Evolutionary conservation across 2,888 invertebrate genomes (phyloP).

Genomic region (Nymphalis c-album): DNA sequence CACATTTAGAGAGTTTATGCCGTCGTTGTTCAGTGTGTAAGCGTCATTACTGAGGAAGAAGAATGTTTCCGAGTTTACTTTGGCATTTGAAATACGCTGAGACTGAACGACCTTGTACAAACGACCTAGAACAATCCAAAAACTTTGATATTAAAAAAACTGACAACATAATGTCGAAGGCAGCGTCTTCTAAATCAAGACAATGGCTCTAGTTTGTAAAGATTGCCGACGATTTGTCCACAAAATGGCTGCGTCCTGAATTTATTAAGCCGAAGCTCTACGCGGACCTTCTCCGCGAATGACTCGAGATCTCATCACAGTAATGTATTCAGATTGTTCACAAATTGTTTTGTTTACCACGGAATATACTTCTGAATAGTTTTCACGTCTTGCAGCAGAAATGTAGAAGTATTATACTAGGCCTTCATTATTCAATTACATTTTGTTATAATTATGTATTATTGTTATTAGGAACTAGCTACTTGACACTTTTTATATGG

Average conservation of each 20-base stretch:
- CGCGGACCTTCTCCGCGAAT: background rate
- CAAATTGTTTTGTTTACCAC: background rate
- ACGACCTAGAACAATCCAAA: background rate
- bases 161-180: background rate
- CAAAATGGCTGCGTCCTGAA: conserved; percentile 9
- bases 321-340: background rate
- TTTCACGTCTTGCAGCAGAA: background rate
- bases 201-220: conserved; percentile 11
- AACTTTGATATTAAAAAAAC: background rate
- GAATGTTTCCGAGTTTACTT: background rate
- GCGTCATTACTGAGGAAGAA: too few species aligned
- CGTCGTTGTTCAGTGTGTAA: too few species aligned
- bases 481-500: too few species aligned
- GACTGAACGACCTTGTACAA: background rate
- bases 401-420: too few species aligned
- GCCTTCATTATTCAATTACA: too few species aligned
- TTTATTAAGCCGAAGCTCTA: conserved; percentile 5
- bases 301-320: background rate
- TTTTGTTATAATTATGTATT: too few species aligned
- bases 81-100: background rate
- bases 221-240: conserved; percentile 18
- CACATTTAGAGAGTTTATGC: too few species aligned
- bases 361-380: too few species aligned
- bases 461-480: too few species aligned
- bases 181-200: conserved; percentile 2